Percentiles rank a stretch among this genome's conserved stretches.
These are phyloP conservation scores for Limanda limanda DNA, from an alignment of 2,113 vertebrate genomes.

Conservation along the genomic window DNA sequence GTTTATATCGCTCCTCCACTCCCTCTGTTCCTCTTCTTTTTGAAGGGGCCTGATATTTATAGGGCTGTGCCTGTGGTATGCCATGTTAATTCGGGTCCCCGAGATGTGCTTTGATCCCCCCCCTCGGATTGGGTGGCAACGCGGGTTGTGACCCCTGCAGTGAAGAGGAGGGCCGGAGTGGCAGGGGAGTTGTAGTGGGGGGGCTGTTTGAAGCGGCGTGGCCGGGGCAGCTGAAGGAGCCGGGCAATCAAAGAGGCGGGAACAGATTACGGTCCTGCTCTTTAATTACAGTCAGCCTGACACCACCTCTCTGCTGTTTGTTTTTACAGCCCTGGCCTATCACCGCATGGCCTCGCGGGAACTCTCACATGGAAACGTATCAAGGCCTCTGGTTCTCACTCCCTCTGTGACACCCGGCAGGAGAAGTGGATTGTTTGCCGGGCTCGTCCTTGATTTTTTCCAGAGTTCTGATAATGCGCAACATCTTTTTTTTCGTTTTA, in stretches of 20 bases:
- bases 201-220: conserved; percentile 74
- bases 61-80: conserved; percentile 89
- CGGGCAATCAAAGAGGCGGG: conserved; percentile 78
- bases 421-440: conserved; percentile 51
- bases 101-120: conserved; percentile 91
- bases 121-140: conserved; percentile 85
- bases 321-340: conserved; percentile 78
- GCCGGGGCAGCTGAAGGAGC: conserved; percentile 72
- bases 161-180: conserved; percentile 68
- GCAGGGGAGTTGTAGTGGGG: conserved; percentile 69
- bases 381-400: conserved; percentile 68
- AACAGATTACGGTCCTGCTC: conserved; percentile 76
- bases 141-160: conserved; percentile 77
- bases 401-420: conserved; percentile 59
- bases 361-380: conserved; percentile 75
- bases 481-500: conserved; percentile 8
- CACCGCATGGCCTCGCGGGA: conserved; percentile 71
- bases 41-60: conserved; percentile 91
- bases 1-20: conserved; percentile 79
- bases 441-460: conserved; percentile 59
- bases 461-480: conserved; percentile 30
- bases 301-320: conserved; percentile 79
- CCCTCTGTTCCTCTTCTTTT: conserved; percentile 77
- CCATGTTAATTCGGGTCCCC: conserved; percentile 91
- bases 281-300: conserved; percentile 79